phyloP scores from a whole-genome alignment of 2,888 invertebrate species.

The Synanthedon formicaeformis region DNA sequence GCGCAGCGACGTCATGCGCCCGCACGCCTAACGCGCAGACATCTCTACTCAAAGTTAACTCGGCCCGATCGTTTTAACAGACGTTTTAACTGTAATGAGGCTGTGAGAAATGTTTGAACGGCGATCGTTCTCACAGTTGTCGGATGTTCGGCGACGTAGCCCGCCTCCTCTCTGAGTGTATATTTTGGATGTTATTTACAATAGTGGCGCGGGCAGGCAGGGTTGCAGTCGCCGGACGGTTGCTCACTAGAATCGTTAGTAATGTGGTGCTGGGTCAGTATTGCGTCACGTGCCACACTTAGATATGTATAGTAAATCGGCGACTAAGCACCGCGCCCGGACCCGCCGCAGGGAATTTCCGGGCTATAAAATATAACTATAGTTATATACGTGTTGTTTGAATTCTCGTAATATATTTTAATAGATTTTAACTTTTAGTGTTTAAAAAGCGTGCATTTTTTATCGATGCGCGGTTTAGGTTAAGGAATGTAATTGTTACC shows the following conservation, averaged over 20 bases:
- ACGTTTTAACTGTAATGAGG: conserved; percentile 2
- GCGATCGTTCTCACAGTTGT: conserved; percentile 32
- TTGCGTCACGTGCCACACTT: conserved; percentile 53
- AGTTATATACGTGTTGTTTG: conserved; percentile 60
- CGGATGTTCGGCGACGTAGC: conserved; percentile 21
- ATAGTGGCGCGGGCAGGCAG: conserved; percentile 29
- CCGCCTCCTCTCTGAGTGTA: conserved; percentile 41
- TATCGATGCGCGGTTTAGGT: conserved; percentile 59
- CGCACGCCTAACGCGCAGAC: not conserved
- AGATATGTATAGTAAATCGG: conserved; percentile 38
- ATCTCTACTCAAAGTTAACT: conserved; percentile 1
- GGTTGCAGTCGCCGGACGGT: conserved; percentile 47
- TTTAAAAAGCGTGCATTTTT: conserved; percentile 51
- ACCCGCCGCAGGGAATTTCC: conserved; percentile 23
- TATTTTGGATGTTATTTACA: conserved; percentile 66
- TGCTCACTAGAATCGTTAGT: conserved; percentile 63
- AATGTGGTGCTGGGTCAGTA: conserved; percentile 52
- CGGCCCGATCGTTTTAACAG: conserved; percentile 5
- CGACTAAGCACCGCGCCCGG: conserved; percentile 16
- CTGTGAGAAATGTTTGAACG: conserved; percentile 10
- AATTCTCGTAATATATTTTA: conserved; percentile 68
- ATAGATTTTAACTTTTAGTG: conserved; percentile 44
- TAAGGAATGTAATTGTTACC: conserved; percentile 59
- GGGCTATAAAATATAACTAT: conserved; percentile 51
- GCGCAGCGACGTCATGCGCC: conserved; percentile 1